Conservation (phyloP, 2,888 invertebrate species). For the Polymixis lichenea region DNA sequence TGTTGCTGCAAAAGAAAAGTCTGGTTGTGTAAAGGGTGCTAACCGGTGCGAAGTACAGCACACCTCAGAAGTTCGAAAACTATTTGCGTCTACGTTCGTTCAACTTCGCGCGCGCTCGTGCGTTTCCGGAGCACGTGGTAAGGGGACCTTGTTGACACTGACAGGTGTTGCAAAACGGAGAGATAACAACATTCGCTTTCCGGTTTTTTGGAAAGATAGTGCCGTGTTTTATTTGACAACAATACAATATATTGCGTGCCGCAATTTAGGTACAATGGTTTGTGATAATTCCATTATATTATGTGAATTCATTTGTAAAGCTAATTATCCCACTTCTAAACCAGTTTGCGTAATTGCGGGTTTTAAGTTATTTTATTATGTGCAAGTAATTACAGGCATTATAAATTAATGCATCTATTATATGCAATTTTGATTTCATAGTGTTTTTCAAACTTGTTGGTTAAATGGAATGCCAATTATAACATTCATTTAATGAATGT, state of each 20-base stretch:
- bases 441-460: not conserved
- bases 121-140: conserved; percentile 84
- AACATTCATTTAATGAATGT: not conserved
- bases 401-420: too few species aligned
- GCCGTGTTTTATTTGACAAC: conserved; percentile 35
- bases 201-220: conserved; percentile 40
- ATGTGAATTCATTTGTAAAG: not conserved
- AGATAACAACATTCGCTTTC: conserved; percentile 59
- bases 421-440: not conserved
- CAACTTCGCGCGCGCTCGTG: conserved; percentile 76
- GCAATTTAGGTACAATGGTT: not conserved
- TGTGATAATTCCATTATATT: not conserved
- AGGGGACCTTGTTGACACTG: conserved; percentile 76
- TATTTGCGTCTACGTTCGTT: conserved; percentile 85
- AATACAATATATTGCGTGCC: conserved; percentile 18
- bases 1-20: conserved; percentile 51
- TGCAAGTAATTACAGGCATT: not conserved
- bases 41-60: conserved; percentile 74
- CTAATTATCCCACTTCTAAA: not conserved
- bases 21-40: conserved; percentile 57
- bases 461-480: not conserved
- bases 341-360: not conserved
- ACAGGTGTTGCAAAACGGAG: conserved; percentile 77
- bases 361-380: conserved; percentile 1
- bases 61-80: conserved; percentile 79